These are phyloP conservation scores for Drosophila mauritiana DNA, from an alignment of 1,140 invertebrate genomes.

Conservation along the genomic window DNA sequence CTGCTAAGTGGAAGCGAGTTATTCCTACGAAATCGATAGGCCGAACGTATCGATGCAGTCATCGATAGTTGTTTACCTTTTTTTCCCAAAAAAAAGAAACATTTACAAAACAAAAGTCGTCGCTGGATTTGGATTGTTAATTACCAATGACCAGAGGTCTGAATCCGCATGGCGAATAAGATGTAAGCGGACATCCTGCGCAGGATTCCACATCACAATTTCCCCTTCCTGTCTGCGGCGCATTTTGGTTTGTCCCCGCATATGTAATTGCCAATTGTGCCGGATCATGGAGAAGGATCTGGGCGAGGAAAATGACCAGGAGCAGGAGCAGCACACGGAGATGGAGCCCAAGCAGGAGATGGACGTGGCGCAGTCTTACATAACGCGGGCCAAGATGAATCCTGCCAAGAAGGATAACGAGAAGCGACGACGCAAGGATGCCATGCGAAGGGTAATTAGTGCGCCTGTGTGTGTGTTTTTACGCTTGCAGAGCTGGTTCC, in stretches of 20 bases:
- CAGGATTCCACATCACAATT: constrained; percentile 2
- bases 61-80: constrained; percentile 55
- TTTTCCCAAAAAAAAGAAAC: constrained; percentile 37
- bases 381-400: constrained; percentile 80
- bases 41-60: background rate
- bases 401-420: constrained; percentile 81
- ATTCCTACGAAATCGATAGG: constrained; percentile 28
- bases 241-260: constrained; percentile 14
- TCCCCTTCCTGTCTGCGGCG: constrained; percentile 8
- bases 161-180: background rate
- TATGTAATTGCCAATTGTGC: constrained; percentile 32
- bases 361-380: constrained; percentile 71
- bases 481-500: constrained; percentile 7
- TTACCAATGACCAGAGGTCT: constrained; percentile 4
- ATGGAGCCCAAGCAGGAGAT: constrained; percentile 36
- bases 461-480: constrained; percentile 7
- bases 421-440: constrained; percentile 79
- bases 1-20: background rate
- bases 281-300: constrained; percentile 53
- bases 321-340: constrained; percentile 36
- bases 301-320: constrained; percentile 36
- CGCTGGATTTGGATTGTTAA: constrained; percentile 4
- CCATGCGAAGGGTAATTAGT: constrained; percentile 81
- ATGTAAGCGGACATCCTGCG: constrained; percentile 22
- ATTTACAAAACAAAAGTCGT: constrained; percentile 34